Base-by-base conservation (phyloP, 2,888 invertebrate species). In the Phoenoteleia sp. region DNA sequence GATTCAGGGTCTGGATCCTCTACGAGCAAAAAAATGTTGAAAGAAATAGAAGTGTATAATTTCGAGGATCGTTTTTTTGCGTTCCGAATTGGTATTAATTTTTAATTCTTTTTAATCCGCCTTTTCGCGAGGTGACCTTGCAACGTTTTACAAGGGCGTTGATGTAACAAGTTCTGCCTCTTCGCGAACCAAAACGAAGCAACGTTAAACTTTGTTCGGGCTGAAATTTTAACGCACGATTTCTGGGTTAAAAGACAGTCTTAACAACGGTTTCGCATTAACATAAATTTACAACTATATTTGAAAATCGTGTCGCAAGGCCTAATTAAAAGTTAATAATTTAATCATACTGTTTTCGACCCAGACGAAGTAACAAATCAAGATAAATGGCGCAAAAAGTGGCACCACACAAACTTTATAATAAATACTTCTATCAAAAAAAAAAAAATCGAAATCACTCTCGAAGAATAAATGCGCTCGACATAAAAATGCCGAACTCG, bases 401-500 rank as follows among this genome's bases (percentile, higher is more conserved):
- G 25, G 23, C 17, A 11, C 21, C 17, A 13, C 13, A 17, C 25
- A 49, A 72, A 49, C 72, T 74, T 74, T 75, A 42, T 64, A 58
- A 76, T 58, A 58, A 66, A 36, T 33, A 21, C 45, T 36, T 23
- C n/a, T n/a, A n/a, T n/a, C n/a, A n/a, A n/a, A n/a, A n/a, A n/a
- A n/a, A 21, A 52, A 58, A 60, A 72, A 72, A 60, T 25, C 9
- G 0, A 58, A 72, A 72, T 72, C 72, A 49, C 29, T 17, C 36
- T 4, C 47, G 49, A 72, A 72, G 64, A 33, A 75, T 54, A 54
- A 66, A 76, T 76, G 45, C 19, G 13, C 11, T n/a, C 15, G 25
- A 25, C 25, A 36, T 17, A 79, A 79, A 79, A 79, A 79, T 29
- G 23, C 9, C 21, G 21, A 3, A 45, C 79, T 71, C 74, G 74